phyloP scores from a whole-genome alignment of 2,888 invertebrate genomes.

The Candidula unifasciata region DNA sequence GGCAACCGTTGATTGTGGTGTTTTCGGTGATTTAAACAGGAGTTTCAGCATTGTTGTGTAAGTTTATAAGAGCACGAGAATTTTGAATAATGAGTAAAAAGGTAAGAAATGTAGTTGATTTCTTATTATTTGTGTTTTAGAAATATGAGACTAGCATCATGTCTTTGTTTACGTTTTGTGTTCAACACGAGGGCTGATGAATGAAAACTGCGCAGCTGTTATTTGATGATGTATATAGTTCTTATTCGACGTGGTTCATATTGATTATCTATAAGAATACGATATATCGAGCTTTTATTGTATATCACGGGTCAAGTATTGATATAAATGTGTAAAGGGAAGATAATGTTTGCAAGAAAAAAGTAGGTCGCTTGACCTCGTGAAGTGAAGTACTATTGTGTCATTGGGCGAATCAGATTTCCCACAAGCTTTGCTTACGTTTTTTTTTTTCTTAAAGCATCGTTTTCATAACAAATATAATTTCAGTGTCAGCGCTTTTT shows the following conservation, averaged over 20 bases:
- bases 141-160: slow-evolving; percentile 55
- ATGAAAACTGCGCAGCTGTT: slow-evolving; percentile 46
- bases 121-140: slow-evolving; percentile 2
- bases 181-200: slow-evolving; percentile 52
- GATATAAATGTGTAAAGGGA: not conserved
- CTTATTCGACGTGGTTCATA: not conserved
- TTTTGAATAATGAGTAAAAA: slow-evolving; percentile 58
- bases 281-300: not conserved
- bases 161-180: slow-evolving; percentile 73
- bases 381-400: slow-evolving; percentile 23
- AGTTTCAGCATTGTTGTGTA: slow-evolving; percentile 8
- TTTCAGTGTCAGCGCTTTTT: not conserved
- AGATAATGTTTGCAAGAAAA: slow-evolving; percentile 34
- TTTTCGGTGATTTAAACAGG: slow-evolving; percentile 1
- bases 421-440: slow-evolving; percentile 53
- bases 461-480: not conserved
- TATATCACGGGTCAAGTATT: not conserved
- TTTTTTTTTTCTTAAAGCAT: slow-evolving; percentile 21
- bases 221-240: not conserved
- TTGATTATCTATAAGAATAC: slow-evolving; percentile 1
- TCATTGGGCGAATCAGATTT: slow-evolving; percentile 52
- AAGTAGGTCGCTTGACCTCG: slow-evolving; percentile 57
- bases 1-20: slow-evolving; percentile 15
- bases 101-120: slow-evolving; percentile 46
- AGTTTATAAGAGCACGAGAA: not conserved